Conservation (phyloP, 2,888 invertebrate genomes). For the Drosophila vallismaia region DNA sequence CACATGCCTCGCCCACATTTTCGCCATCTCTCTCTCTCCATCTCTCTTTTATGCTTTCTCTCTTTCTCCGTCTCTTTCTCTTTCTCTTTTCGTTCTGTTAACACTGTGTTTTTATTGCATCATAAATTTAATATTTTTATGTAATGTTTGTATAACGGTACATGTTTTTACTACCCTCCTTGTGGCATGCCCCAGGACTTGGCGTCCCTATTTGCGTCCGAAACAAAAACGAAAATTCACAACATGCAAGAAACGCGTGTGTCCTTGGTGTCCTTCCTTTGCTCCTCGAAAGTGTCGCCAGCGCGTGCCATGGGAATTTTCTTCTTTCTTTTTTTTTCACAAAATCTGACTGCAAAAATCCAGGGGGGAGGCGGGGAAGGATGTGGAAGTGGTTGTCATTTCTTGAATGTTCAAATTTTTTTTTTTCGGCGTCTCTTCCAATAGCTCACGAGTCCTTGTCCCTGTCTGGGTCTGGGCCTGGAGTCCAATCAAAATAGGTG, state of each 20-base stretch:
- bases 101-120: conserved; percentile 77
- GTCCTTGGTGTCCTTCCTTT: conserved; percentile 46
- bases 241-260: conserved; percentile 67
- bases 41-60: conserved; percentile 11
- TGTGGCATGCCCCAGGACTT: conserved; percentile 36
- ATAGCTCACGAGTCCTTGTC: conserved; percentile 9
- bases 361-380: not conserved
- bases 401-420: conserved; percentile 65
- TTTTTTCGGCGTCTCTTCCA: conserved; percentile 38
- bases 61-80: conserved; percentile 3
- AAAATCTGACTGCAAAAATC: conserved; percentile 54
- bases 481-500: conserved; percentile 41
- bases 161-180: conserved; percentile 69
- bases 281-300: conserved; percentile 72
- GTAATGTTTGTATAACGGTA: conserved; percentile 79
- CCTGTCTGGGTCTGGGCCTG: conserved; percentile 16
- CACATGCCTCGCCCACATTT: conserved; percentile 55
- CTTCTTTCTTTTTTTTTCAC: conserved; percentile 50
- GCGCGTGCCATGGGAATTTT: conserved; percentile 71
- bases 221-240: conserved; percentile 45
- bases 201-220: conserved; percentile 12
- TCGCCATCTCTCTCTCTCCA: not conserved
- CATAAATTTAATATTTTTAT: conserved; percentile 80
- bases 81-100: conserved; percentile 47
- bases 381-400: conserved; percentile 58